Evolutionary conservation across 30 jellyfish, hydroid and myxozoan species (phyloP).

Genomic region (Hydractinia symbiolongicarpus): DNA sequence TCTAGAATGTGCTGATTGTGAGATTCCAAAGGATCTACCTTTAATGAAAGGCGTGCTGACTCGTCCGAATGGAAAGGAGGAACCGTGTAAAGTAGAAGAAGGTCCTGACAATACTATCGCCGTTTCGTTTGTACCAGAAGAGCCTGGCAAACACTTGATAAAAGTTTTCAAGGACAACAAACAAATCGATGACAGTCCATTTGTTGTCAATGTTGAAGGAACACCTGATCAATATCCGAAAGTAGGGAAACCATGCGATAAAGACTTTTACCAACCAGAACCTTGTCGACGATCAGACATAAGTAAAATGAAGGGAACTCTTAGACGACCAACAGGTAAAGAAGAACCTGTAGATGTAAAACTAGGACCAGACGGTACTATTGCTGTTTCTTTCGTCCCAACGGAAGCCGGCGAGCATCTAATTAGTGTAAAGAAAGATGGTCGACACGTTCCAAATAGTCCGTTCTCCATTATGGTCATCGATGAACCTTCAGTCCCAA

Average conservation of each 20-base stretch:
- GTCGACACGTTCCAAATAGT: slow-evolving; percentile 57
- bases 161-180: slow-evolving; percentile 19
- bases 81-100: slow-evolving; percentile 67
- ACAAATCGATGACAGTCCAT: slow-evolving; percentile 33
- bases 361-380: slow-evolving; percentile 65
- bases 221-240: slow-evolving; percentile 13
- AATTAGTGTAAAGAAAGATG: slow-evolving; percentile 78
- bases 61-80: slow-evolving; percentile 86
- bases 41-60: slow-evolving; percentile 66
- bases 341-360: slow-evolving; percentile 74
- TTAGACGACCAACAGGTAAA: slow-evolving; percentile 64
- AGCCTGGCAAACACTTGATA: slow-evolving; percentile 56
- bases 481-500: slow-evolving; percentile 70
- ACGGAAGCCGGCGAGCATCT: slow-evolving; percentile 93
- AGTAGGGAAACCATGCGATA: slow-evolving; percentile 34
- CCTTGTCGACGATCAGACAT: slow-evolving; percentile 18
- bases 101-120: slow-evolving; percentile 65
- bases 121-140: slow-evolving; percentile 76
- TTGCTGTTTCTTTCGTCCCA: slow-evolving; percentile 92
- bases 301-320: slow-evolving; percentile 4
- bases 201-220: slow-evolving; percentile 24
- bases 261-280: slow-evolving; percentile 19
- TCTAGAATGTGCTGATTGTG: slow-evolving; percentile 78
- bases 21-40: slow-evolving; percentile 60
- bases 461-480: slow-evolving; percentile 76